phyloP scores from a whole-genome alignment of 2,797 vertebrate genomes.

The Eulemur coronatus region DNA sequence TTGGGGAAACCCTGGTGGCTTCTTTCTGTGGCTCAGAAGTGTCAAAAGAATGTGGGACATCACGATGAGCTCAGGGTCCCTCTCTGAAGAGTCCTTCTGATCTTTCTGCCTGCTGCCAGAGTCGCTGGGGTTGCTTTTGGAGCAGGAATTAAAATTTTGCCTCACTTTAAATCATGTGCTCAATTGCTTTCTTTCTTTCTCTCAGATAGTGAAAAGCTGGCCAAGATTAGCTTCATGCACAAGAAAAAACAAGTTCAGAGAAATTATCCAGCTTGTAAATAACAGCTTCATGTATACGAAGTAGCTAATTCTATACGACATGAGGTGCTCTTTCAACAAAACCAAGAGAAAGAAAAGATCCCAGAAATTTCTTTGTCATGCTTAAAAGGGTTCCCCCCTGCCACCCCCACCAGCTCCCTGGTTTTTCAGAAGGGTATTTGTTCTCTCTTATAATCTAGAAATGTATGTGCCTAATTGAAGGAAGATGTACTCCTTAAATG shows the following conservation, averaged over 20 bases:
- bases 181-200: slow-evolving; percentile 48
- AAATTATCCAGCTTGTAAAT: slow-evolving; percentile 29
- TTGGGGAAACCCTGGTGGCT: background rate
- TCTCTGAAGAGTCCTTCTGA: background rate
- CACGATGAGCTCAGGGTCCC: background rate
- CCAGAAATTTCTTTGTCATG: slow-evolving; percentile 25
- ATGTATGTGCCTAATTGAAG: slow-evolving; percentile 71
- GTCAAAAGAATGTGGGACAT: background rate
- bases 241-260: slow-evolving; percentile 33
- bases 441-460: slow-evolving; percentile 54
- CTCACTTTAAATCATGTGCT: slow-evolving; percentile 24
- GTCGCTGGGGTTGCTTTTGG: background rate
- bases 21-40: slow-evolving; percentile 37
- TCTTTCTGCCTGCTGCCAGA: background rate
- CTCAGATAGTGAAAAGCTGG: background rate
- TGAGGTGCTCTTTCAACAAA: background rate
- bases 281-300: background rate
- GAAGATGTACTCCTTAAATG: slow-evolving; percentile 74
- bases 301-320: slow-evolving; percentile 4
- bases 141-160: background rate
- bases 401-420: background rate
- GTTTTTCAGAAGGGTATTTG: slow-evolving; percentile 63
- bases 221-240: background rate
- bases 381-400: slow-evolving; percentile 15
- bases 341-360: slow-evolving; percentile 44